Conservation (phyloP, 2,797 vertebrate genomes). For the Cercopithecus hamlyni region DNA sequence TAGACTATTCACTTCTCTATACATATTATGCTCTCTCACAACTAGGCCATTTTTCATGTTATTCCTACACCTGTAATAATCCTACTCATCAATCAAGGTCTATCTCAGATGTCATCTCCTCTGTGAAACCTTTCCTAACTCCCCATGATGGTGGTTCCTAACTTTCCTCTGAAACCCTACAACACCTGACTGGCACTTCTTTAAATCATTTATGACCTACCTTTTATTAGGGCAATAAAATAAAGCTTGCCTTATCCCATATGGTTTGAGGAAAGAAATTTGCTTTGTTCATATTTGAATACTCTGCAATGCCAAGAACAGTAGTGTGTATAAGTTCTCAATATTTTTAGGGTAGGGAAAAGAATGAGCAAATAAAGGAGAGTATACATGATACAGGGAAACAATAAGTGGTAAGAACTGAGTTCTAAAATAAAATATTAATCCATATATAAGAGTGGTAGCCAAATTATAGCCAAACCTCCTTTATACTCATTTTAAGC, state of each 20-base stretch:
- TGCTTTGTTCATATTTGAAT: constrained; percentile 36
- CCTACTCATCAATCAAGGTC: not conserved
- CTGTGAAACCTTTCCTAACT: not conserved
- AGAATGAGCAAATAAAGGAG: constrained; percentile 39
- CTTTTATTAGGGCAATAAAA: not conserved
- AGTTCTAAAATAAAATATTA: not conserved
- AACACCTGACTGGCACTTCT: not conserved
- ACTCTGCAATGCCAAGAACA: not conserved
- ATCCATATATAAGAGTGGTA: not conserved
- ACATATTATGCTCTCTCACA: not conserved
- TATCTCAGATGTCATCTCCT: not conserved
- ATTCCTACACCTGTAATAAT: not conserved
- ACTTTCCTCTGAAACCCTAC: constrained; percentile 13
- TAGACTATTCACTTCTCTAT: not conserved
- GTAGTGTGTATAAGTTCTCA: constrained; percentile 3
- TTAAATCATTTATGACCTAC: constrained; percentile 1
- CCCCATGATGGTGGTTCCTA: not conserved
- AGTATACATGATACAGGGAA: not conserved
- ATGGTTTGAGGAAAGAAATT: constrained; percentile 35
- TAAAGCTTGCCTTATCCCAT: constrained; percentile 5
- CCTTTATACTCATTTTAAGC: constrained; percentile 16
- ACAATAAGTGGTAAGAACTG: not conserved
- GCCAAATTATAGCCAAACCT: not conserved
- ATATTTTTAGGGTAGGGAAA: constrained; percentile 7
- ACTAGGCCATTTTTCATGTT: not conserved